Conservation (phyloP, 2,113 vertebrate species). For the Neodontobutis hainanensis region DNA sequence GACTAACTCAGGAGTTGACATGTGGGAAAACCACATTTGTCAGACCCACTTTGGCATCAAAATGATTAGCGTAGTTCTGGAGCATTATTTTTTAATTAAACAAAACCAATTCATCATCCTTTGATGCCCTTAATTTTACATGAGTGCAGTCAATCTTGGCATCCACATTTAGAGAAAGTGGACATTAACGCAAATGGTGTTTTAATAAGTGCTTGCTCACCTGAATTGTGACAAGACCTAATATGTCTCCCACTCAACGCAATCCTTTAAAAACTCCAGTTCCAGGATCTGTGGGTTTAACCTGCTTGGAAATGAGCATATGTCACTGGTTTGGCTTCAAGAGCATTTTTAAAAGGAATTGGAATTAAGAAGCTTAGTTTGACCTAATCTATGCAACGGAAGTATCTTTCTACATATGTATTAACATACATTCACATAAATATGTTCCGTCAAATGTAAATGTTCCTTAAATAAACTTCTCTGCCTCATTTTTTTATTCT, state of each 20-base stretch:
- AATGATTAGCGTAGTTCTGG: conserved; percentile 31
- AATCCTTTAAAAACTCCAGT: conserved; percentile 1
- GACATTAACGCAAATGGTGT: conserved; percentile 32
- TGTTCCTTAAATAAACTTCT: too few relatives aligned
- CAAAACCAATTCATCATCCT: conserved; percentile 49
- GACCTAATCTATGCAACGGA: neutral
- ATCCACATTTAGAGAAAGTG: conserved; percentile 26
- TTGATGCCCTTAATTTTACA: conserved; percentile 35
- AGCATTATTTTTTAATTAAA: conserved; percentile 51
- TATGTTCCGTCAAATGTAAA: too few relatives aligned
- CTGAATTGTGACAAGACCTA: conserved; percentile 27
- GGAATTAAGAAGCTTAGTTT: neutral
- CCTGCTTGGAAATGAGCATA: conserved; percentile 1
- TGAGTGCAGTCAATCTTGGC: conserved; percentile 43
- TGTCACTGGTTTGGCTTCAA: conserved; percentile 1
- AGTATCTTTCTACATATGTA: too few relatives aligned
- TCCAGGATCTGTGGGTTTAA: conserved; percentile 6
- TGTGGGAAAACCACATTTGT: conserved; percentile 37
- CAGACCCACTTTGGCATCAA: conserved; percentile 41
- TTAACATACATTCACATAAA: too few relatives aligned
- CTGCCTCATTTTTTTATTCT: too few relatives aligned
- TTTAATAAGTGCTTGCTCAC: conserved; percentile 35
- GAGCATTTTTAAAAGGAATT: neutral
- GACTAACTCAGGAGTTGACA: conserved; percentile 15
- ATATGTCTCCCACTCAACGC: conserved; percentile 16